Evolutionary conservation across 2,888 invertebrate genomes (phyloP), one percentile per base, ranked within the genome.

Genomic region (Stenodema calcarata): DNA sequence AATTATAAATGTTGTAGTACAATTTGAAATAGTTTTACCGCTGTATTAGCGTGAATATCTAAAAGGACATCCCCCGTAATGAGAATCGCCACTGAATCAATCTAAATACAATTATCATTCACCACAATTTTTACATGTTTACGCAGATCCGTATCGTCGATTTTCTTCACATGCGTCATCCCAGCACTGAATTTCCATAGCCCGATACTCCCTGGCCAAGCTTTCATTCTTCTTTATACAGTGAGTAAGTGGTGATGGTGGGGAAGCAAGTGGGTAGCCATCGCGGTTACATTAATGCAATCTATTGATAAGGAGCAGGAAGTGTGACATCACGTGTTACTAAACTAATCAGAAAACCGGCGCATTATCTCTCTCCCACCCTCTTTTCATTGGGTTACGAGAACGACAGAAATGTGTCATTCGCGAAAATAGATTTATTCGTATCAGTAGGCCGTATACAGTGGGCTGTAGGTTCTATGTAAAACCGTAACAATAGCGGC

Each of bases 231-330:
- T 23, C 18, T 18, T 4, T 62, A 7, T 12, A 62, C 23, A 62
- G 23, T 23, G 62, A 62, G n/a, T n/a, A n/a, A n/a, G n/a, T n/a
- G n/a, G n/a, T n/a, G n/a, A n/a, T n/a, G n/a, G n/a, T n/a, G n/a
- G n/a, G 23, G 23, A 11, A 11, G 62, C 62, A 62, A 62, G 62
- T 62, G 62, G 62, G 62, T 23, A 62, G 62, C 62, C 62, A 62
- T 62, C 62, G 62, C 62, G 23, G 62, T 23, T 62, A 62, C 62
- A 62, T 62, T 62, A 62, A 62, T 62, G 62, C 62, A 62, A 62
- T 62, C 62, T 62, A 23, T 62, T 62, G 62, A 62, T 62, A 62
- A 62, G 62, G 62, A 62, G 23, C 73, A 73, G 73, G 73, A 73
- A 73, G 41, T 18, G 73, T 73, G 73, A 73, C 73, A 35, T 73